phyloP scores from a whole-genome alignment of 2,888 invertebrate species.

The Athrips mouffetella region DNA sequence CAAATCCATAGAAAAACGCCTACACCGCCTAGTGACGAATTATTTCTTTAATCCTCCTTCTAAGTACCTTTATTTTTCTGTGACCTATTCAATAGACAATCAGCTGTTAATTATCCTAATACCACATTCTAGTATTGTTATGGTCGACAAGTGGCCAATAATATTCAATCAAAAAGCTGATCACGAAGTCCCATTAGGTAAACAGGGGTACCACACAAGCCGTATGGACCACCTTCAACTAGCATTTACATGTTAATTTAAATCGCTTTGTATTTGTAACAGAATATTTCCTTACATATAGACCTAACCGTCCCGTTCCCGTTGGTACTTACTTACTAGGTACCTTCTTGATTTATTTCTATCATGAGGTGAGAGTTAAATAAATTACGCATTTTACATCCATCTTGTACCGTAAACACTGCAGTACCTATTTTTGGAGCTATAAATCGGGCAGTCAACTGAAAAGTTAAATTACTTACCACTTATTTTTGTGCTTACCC shows the following conservation, averaged over 20 bases:
- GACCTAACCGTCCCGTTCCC: too few relatives aligned
- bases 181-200: constrained; percentile 27
- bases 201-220: neutral
- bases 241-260: constrained; percentile 19
- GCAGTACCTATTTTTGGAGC: constrained; percentile 45
- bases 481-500: neutral
- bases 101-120: too few relatives aligned
- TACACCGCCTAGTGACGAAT: too few relatives aligned
- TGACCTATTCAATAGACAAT: too few relatives aligned
- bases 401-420: constrained; percentile 40
- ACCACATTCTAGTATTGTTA: too few relatives aligned
- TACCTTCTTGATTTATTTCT: neutral
- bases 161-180: constrained; percentile 32
- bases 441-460: constrained; percentile 48
- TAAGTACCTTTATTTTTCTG: too few relatives aligned
- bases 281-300: too few relatives aligned
- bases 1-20: too few relatives aligned
- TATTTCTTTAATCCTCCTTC: too few relatives aligned
- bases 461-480: constrained; percentile 34
- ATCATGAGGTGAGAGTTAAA: neutral
- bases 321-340: neutral
- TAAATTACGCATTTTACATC: constrained; percentile 34
- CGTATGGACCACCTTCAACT: constrained; percentile 26
- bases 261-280: constrained; percentile 3
- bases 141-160: constrained; percentile 22